Base-by-base conservation (phyloP, 1,140 invertebrate species). In the Tachypleus tridentatus region DNA sequence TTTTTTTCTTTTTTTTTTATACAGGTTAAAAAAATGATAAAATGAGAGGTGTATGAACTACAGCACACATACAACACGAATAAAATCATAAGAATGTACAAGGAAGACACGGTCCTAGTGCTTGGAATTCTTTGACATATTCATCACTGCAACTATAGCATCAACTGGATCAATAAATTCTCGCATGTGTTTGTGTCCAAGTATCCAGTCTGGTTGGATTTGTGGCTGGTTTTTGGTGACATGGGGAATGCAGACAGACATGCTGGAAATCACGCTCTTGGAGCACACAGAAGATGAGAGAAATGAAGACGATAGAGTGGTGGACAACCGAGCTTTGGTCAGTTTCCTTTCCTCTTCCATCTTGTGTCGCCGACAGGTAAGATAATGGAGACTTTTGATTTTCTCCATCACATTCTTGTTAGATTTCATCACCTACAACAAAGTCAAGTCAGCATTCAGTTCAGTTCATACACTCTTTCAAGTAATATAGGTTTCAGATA, bases 191-290 rank as follows among this genome's bases (percentile, higher is more conserved):
- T 51, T 53, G 7, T 52, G 51, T 9, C 60, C 63, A 4, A 62
- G 51, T 10, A 64, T n/a, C 66, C 66, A 67, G 8, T 67, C 63
- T 49, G 66, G 66, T 29, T 62, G 58, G 6, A 64, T 67, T 51
- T 53, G 50, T 4, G 56, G 9, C 48, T 56, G 60, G 4, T 60
- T 54, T n/a, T 59, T 60, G n/a, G 53, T 4, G 49, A 57, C 11
- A 3, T 49, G 7, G 54, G 7, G 7, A 9, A 29, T 5, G 6
- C 7, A 56, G 47, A 4, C 51, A 5, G 51, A 58, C 11, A 54
- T 29, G 29, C 29, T 29, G 29, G 29, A 1, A 29, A 29, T 29
- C 29, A 29, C 2, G 29, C 29, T 29, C 29, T 29, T 29, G 29
- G 29, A 29, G 2, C 29, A 29, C 29, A 29, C 29, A 29, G 29